These are phyloP conservation scores for Anthoscopus minutus DNA, from an alignment of 2,113 vertebrate genomes.

Conservation along the genomic window DNA sequence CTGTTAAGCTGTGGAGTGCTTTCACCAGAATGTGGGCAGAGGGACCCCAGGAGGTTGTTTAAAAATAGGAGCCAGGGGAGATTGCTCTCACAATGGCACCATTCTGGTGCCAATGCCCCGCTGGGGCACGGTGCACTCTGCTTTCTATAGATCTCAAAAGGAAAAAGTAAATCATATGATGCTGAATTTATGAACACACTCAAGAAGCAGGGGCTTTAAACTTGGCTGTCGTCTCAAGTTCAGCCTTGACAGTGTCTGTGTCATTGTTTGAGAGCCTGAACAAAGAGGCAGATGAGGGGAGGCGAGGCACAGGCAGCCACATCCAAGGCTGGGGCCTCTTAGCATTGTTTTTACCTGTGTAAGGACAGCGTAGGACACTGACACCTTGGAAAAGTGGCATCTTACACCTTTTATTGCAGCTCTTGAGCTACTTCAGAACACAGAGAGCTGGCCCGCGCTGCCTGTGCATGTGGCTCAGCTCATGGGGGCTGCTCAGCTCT, in stretches of 20 bases:
- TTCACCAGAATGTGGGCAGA: conserved; percentile 34
- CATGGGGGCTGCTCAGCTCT: neutral
- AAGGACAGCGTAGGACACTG: neutral
- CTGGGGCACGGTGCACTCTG: neutral
- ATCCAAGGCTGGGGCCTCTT: neutral
- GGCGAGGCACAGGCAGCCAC: neutral
- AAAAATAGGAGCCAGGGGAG: conserved; percentile 54
- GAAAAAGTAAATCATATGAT: neutral
- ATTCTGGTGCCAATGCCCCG: neutral
- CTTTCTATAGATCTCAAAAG: conserved; percentile 19
- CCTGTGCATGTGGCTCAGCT: neutral
- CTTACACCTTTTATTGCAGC: neutral
- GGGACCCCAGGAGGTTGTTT: conserved; percentile 26
- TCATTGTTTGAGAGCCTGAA: conserved; percentile 2
- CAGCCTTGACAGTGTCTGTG: neutral
- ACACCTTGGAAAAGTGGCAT: neutral
- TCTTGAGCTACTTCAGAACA: neutral
- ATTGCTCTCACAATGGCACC: conserved; percentile 6
- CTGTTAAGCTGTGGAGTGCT: conserved; percentile 34
- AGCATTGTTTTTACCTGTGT: fast-evolving
- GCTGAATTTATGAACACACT: conserved; percentile 7
- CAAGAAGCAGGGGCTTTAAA: neutral
- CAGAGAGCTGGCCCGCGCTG: neutral
- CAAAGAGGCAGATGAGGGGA: conserved; percentile 19
- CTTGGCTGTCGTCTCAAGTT: neutral